Evolutionary conservation across 2,797 vertebrate species (phyloP).

Genomic region (Helostoma temminkii): DNA sequence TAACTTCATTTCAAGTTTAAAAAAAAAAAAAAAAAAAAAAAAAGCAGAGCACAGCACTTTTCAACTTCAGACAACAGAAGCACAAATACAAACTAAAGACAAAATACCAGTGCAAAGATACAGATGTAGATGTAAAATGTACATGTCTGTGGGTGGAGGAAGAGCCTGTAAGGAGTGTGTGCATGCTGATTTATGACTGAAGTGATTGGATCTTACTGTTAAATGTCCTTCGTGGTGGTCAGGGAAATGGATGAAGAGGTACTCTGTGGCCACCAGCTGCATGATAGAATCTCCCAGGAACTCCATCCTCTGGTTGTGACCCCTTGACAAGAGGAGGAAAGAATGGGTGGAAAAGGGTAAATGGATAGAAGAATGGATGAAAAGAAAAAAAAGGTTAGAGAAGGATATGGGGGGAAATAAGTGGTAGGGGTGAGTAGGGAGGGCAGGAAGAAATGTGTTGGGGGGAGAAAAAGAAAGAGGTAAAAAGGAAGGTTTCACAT

Average conservation of each 20-base stretch:
- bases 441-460: neutral
- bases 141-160: neutral
- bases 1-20: constrained; percentile 19
- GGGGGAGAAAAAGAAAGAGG: neutral
- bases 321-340: constrained; percentile 79
- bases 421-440: neutral
- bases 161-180: neutral
- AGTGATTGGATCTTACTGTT: constrained; percentile 86
- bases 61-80: neutral
- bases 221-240: constrained; percentile 98
- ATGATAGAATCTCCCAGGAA: constrained; percentile 99
- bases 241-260: constrained; percentile 98
- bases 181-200: neutral
- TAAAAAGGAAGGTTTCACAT: constrained; percentile 10
- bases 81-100: neutral
- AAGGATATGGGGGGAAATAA: neutral
- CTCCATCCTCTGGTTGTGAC: constrained; percentile 99
- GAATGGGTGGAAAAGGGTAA: neutral
- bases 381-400: constrained; percentile 14
- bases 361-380: neutral
- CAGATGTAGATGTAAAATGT: neutral
- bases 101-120: neutral
- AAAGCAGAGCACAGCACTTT: neutral
- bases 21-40: neutral
- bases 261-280: constrained; percentile 98